Base-by-base conservation (phyloP, 1,140 invertebrate genomes). In the Aethina tumida region DNA sequence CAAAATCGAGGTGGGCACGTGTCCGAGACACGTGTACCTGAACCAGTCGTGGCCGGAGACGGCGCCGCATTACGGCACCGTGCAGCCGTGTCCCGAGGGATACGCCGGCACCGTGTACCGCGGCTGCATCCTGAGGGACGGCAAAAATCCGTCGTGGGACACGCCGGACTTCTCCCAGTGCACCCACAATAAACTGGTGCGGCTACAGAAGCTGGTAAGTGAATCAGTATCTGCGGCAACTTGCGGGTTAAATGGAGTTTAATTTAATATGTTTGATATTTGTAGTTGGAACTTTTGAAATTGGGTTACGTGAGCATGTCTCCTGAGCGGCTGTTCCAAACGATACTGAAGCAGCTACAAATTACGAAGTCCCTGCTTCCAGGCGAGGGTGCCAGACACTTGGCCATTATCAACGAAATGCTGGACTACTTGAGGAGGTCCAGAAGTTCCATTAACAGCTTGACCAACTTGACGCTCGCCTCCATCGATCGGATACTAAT, bases 141-240 rank as follows among this genome's bases (percentile, higher is more conserved):
- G 67, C 1, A 66, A 65, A 7, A 74, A 71, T 18, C 72, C 79
- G 1, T 71, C 74, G 39, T 87, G 84, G 83, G 68, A 73, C 26
- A 59, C 70, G 15, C 79, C 83, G 3, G 80, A 86, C 55, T 85
- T 84, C 52, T 81, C 79, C 2, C 63, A 65, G 7, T 87, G 83
- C 47, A 64, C 81, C 1, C 71, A 75, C 5, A 70, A 80, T 47
- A 69, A 74, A 1, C 57, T 86, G 7, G 57, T 70, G 17, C 60
- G 69, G 35, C 75, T 78, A 41, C 76, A 75, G 48, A 70, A 75
- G 49, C 69, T 75, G 54, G 79, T 83, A 64, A 63, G 55, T 55
- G 14, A 30, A 10, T 30, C 6, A 30, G 28, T 12, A 6, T 8
- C 28, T 10, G 6, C 6, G 14, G 14, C 6, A 30, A 5, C 6